A percentile compares a stretch with the other conserved stretches of the same genome.
Evolutionary conservation across 2,113 vertebrate genomes (phyloP).

Genomic region (Lamprologus speciosus): DNA sequence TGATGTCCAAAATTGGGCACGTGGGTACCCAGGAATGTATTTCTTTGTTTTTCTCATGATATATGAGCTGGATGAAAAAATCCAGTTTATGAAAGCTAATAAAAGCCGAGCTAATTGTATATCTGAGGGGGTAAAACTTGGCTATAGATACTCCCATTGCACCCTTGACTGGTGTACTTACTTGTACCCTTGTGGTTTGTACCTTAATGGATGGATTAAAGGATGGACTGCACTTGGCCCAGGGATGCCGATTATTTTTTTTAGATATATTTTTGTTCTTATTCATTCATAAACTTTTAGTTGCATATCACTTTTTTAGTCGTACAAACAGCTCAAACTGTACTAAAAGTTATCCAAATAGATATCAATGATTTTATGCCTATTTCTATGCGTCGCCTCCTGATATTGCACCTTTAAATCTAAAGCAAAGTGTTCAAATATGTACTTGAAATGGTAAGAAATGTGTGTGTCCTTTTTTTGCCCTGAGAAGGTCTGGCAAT

Average conservation of each 20-base stretch:
- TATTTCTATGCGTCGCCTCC: rapidly evolving
- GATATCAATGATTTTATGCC: neutral
- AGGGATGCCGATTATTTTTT: rapidly evolving
- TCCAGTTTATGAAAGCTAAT: neutral
- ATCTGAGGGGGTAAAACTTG: rapidly evolving
- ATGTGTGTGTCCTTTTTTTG: rapidly evolving
- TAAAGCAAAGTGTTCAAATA: neutral
- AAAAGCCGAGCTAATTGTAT: neutral
- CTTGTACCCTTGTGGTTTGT: neutral
- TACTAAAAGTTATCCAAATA: neutral
- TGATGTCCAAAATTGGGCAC: neutral
- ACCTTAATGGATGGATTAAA: neutral
- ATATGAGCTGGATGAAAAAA: neutral
- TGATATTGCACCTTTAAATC: neutral
- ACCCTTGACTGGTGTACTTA: neutral
- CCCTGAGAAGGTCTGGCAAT: neutral
- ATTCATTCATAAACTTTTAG: neutral
- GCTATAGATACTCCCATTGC: neutral
- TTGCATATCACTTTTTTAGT: neutral
- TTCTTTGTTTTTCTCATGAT: neutral
- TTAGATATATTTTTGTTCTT: neutral
- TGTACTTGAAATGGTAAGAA: neutral
- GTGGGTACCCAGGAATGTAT: neutral
- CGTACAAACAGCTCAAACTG: too few relatives aligned
- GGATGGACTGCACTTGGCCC: neutral